Conservation (phyloP, 1,140 invertebrate species). For the Drosophila tani region DNA sequence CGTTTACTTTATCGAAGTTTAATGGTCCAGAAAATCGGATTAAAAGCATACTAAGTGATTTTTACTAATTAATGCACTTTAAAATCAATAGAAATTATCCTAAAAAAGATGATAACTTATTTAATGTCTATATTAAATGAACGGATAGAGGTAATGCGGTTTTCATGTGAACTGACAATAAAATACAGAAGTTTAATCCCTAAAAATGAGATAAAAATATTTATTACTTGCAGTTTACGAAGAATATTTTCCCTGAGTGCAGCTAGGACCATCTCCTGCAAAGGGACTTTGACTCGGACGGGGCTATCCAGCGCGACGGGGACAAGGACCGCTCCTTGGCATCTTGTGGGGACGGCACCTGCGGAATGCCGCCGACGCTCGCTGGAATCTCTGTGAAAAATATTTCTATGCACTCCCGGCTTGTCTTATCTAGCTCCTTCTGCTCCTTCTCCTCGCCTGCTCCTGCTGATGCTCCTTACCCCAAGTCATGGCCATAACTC, state of each 20-base stretch:
- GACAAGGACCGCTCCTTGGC: slow-evolving; percentile 24
- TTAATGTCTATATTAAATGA: neutral
- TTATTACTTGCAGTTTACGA: no score
- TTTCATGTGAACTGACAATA: neutral
- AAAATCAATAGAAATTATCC: neutral
- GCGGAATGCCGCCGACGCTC: slow-evolving; percentile 71
- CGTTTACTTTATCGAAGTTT: neutral
- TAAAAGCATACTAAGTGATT: neutral
- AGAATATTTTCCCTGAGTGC: slow-evolving; percentile 6
- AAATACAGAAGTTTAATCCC: neutral
- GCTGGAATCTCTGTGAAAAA: slow-evolving; percentile 75
- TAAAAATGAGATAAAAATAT: neutral
- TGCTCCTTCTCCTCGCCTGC: neutral
- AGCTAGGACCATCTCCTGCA: neutral
- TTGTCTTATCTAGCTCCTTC: slow-evolving; percentile 38
- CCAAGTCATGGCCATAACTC: slow-evolving; percentile 66
- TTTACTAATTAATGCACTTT: neutral
- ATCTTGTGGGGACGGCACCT: slow-evolving; percentile 66
- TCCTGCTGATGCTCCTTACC: slow-evolving; percentile 3
- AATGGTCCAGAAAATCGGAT: neutral
- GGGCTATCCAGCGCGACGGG: slow-evolving; percentile 20
- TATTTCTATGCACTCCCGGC: slow-evolving; percentile 65
- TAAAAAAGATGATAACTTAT: neutral
- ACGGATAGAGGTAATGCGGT: neutral
- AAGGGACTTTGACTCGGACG: slow-evolving; percentile 42